Evolutionary conservation across 2,113 vertebrate genomes (phyloP).

Genomic region (Cettia cetti): DNA sequence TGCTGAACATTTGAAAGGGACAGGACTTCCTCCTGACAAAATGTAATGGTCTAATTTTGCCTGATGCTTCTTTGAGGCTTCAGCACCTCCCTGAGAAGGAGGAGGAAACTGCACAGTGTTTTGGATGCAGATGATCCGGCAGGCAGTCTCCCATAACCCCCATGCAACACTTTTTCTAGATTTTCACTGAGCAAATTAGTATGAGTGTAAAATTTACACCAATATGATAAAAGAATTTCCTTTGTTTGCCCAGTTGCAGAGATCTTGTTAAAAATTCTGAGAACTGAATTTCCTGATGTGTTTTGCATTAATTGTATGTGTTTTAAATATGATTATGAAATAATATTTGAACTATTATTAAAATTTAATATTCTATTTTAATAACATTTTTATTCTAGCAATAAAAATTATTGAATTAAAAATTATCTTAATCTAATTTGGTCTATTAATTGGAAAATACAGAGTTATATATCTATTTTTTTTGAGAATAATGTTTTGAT

Average conservation of each 20-base stretch:
- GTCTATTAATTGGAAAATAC: background rate
- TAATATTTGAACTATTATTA: background rate
- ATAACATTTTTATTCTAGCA: background rate
- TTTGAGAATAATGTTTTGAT: background rate
- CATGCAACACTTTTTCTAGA: background rate
- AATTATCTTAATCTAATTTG: background rate
- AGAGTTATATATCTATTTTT: background rate
- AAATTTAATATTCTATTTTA: background rate
- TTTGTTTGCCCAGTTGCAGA: background rate
- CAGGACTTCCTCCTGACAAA: background rate
- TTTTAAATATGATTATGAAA: background rate
- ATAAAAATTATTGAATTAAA: background rate
- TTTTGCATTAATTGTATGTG: background rate
- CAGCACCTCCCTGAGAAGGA: constrained; percentile 59
- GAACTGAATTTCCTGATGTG: background rate
- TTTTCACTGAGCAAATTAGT: background rate
- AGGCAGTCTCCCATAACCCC: background rate
- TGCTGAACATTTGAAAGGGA: background rate
- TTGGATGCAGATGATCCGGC: background rate
- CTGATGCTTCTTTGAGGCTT: background rate
- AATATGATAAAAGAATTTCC: background rate
- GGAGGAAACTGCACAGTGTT: background rate
- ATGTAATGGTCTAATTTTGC: background rate
- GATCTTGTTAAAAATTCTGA: background rate
- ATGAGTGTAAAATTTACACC: background rate